Evolutionary conservation across 2,888 invertebrate species (phyloP), one percentile per base, ranked within the genome.

Genomic region (Cremastinae sp.): DNA sequence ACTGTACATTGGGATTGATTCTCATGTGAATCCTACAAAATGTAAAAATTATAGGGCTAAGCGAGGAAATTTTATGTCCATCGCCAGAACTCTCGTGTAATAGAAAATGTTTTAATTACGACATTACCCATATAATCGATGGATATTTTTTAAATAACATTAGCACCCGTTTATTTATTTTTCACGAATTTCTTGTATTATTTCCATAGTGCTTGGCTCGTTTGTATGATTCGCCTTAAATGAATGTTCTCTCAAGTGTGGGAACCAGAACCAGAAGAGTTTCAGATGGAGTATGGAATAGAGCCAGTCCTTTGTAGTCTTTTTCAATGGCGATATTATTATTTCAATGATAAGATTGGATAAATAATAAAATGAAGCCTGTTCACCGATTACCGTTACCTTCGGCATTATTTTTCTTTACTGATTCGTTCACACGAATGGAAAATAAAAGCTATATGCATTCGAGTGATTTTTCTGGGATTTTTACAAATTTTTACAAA

Each of bases 291-390:
- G 62, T 53, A 75, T 75, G 61, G 59, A 81, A 79, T 72, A 75
- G 78, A 82, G 80, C 82, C 84, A 84, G 83, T 84, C 82, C 82
- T 16, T 59, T 43, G 14, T 43, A 59, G 45, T 59, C 59, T 38
- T 83, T 84, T 80, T 82, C 78, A 83, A 86, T 85, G 84, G 84
- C 84, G 83, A 86, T 84, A 79, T 65, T 83, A 81, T 82, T 74
- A 8, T 36, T 83, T 76, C 77, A 81, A 73, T 78, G 78, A 81
- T 77, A 80, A 78, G 77, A 80, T 82, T 82, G 81, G 78, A 83
- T 85, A 84, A 85, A 84, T 84, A 85, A 85, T 36, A 70, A 86
- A 85, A 85, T 84, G 83, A 81, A 82, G 79, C 79, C 79, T 81
- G 82, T 82, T 79, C 78, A 83, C 80, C 80, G 80, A 81, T 82